Evolutionary conservation across 2,888 invertebrate species (phyloP), one percentile per base, ranked within the genome.

Genomic region (Epinotia demarniana): DNA sequence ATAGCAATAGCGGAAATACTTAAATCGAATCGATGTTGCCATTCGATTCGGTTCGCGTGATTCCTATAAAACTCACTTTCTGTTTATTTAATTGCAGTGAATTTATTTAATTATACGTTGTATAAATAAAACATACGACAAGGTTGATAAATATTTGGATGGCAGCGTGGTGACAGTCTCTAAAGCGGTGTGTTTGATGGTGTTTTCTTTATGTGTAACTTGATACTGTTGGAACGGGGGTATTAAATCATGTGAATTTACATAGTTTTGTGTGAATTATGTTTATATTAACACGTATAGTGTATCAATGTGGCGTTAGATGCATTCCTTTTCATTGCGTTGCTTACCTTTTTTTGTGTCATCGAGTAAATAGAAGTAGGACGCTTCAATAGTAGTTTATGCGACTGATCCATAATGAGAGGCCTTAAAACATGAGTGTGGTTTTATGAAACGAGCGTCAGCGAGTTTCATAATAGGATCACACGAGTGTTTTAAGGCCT

Each of bases 81-180:
- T 71, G 60, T 73, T 73, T 68, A 67, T 75, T 75, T 75, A 67
- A 75, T 72, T 72, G 66, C 67, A 57, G 60, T 57, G 67, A 46
- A 62, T 49, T 63, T 23, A 19, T 71, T 71, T 67, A 75, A 62
- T 72, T 67, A 67, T 55, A n/a, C 55, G 43, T 43, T 72, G 16
- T 67, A 72, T 75, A 72, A 72, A 75, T 75, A 67, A 75, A 71
- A 49, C 53, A 61, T 66, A 19, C 64, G 70, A 63, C 13, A 64
- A 46, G 43, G 49, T 61, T 64, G 75, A 67, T 75, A 66, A 72
- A 75, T 71, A 72, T 71, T 72, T 67, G 61, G 61, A 75, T 75
- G 72, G 23, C 19, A 19, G 13, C 55, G 23, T 27, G 71, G 71
- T 9, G 75, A 67, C 75, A 71, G 61, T 53, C 23, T 43, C 16